phyloP scores from a whole-genome alignment of 30 jellyfish, hydroid and myxozoan genomes.

The Sanderia malayensis region DNA sequence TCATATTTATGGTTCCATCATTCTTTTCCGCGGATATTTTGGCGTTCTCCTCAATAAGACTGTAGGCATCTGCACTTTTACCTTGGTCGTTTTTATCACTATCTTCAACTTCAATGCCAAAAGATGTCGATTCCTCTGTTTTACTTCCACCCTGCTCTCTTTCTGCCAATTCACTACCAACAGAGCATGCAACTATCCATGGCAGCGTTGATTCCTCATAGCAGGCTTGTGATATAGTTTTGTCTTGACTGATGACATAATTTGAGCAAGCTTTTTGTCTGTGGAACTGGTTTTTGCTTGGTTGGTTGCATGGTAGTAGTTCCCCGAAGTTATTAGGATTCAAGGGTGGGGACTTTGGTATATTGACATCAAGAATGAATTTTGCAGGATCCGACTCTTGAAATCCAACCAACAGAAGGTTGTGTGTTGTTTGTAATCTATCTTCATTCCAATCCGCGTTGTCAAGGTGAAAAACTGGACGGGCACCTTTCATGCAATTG shows the following conservation, averaged over 20 bases:
- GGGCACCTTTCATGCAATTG: slow-evolving; percentile 5
- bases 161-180: slow-evolving; percentile 1
- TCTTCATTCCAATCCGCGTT: slow-evolving; percentile 4
- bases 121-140: slow-evolving; percentile 2
- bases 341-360: slow-evolving; percentile 17
- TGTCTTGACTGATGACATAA: slow-evolving; percentile 2
- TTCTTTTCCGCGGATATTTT: background rate
- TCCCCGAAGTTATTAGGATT: slow-evolving; percentile 18
- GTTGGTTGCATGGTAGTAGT: slow-evolving; percentile 22
- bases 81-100: slow-evolving; percentile 1
- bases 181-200: background rate
- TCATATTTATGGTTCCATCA: background rate
- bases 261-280: slow-evolving; percentile 16
- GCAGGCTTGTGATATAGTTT: slow-evolving; percentile 1
- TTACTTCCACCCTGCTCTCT: slow-evolving; percentile 5
- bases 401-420: background rate
- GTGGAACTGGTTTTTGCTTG: slow-evolving; percentile 18
- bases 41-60: slow-evolving; percentile 1
- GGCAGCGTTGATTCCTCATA: slow-evolving; percentile 4
- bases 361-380: slow-evolving; percentile 5
- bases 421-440: background rate
- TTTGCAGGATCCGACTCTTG: slow-evolving; percentile 5
- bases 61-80: background rate
- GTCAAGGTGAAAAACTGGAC: background rate
- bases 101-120: slow-evolving; percentile 2